Evolutionary conservation across 2,888 invertebrate genomes (phyloP), one percentile per base, ranked within the genome.

Genomic region (Conops quadrifasciatus): DNA sequence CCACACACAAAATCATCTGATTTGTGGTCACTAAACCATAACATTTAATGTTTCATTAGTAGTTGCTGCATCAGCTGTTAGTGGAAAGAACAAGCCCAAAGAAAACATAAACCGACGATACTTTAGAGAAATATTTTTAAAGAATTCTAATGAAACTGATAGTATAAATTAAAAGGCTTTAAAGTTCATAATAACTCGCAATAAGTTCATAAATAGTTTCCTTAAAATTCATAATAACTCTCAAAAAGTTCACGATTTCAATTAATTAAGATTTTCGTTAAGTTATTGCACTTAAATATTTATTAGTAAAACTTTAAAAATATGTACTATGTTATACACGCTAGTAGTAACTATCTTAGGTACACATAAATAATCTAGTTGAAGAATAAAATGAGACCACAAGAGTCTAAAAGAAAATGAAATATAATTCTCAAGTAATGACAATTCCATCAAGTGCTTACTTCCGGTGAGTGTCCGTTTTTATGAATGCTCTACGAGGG

Each of bases 361-460:
- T 9, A 1, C 19, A 49, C 49, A 49, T 49, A 49, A 11, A 36
- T 36, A 7, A 36, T 49, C 3, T 7, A 24, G 21, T 13, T 24
- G 21, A 24, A 5, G 3, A 24, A 56, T 11, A 56, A 56, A 9
- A 1, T 1, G 26, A 16, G 28, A 1, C n/a, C 2, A 9, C 19
- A 56, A 56, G 19, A 11, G 19, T 2, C 19, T 11, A 24, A 1
- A 28, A 15, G 28, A 58, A 13, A 58, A 24, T 28, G 28, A 13
- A 53, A 49, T 16, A 49, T 7, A 53, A 53, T 21, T 53, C 24
- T 13, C 21, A 53, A 53, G 24, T 21, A 62, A 63, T 63, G 47
- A 45, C 47, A 45, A 47, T 2, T 43, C 63, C 13, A 53, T 21
- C 36, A 66, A 66, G 53, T 66, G 66, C 36, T 66, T 2, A 66